Base-by-base conservation (phyloP, 2,797 vertebrate species). In the Botia kubotai region DNA sequence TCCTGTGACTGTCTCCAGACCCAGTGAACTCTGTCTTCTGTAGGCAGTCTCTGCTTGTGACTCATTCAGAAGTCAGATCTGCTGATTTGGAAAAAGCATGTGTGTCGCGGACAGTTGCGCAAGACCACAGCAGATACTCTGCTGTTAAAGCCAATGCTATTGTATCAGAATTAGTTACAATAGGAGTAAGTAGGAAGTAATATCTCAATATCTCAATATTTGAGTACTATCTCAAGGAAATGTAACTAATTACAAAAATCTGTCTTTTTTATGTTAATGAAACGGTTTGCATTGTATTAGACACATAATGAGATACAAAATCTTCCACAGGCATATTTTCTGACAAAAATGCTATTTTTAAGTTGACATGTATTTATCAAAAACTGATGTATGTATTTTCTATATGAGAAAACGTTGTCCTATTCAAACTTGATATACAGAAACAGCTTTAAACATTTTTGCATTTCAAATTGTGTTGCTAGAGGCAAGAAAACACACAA, bases 1-100 rank as follows among this genome's bases (percentile, higher is more conserved):
- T 69, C 13, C 43, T 50, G 26, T 63, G 60, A 17, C 60, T 26
- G 66, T 68, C 36, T 68, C 66, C 33, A 69, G 43, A 17, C 19
- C 6, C 13, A 13, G 3, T 21, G 19, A 62, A 14, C 39, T 68
- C 11, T 12, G 48, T 69, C 66, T 46, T 69, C 19, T 46, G 36
- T 13, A 23, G n/a, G 17, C 66, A 48, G n/a, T 36, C 19, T 68
- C 26, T 12, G 12, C 3, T 11, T 48, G 10, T 69, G 67, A 69
- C 67, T 69, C 67, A 69, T 50, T 17, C 63, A 66, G 17, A 43
- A 43, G 36, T 17, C 33, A 66, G 26, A 66, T 43, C 17, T 39
- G 63, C 17, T 39, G 17, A 66, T 39, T 66, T 43, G 36, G 33
- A 66, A 66, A 66, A 66, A 63, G 26, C 11, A 0, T 60, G 19